A percentile compares a stretch with the other conserved stretches of the same genome.
phyloP scores from a whole-genome alignment of 2,888 invertebrate species.

The Ectemnius continuus region DNA sequence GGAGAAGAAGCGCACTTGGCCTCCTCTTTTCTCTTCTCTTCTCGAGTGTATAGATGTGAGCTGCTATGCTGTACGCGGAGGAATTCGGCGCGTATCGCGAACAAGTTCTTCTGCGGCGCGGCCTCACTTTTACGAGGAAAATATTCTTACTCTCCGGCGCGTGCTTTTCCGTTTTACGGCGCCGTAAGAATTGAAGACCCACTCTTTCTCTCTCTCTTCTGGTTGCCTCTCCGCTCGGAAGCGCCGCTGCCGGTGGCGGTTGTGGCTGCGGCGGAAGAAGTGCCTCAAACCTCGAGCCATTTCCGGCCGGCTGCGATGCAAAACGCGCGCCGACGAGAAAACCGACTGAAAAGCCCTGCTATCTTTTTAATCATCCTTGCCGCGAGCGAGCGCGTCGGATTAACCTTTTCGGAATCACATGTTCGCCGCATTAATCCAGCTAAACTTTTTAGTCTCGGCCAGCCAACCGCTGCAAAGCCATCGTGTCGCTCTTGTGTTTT shows the following conservation, averaged over 20 bases:
- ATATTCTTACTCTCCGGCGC: conserved; percentile 17
- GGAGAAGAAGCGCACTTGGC: not conserved
- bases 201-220: no score
- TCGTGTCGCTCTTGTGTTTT: no score
- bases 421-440: no score
- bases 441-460: no score
- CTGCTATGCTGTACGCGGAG: conserved; percentile 11
- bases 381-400: no score
- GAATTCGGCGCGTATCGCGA: conserved; percentile 13
- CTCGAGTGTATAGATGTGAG: no score
- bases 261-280: no score
- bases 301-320: not conserved
- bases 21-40: no score
- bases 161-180: conserved; percentile 21
- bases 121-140: conserved; percentile 14
- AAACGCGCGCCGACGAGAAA: conserved; percentile 1
- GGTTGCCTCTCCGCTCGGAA: not conserved
- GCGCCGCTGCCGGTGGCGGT: no score
- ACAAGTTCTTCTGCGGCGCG: not conserved
- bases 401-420: no score
- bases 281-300: not conserved
- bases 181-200: conserved; percentile 27
- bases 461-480: no score
- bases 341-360: not conserved
- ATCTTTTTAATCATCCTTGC: no score